These are phyloP conservation scores for Galerucella calmariensis DNA, from an alignment of 2,888 invertebrate genomes.

Conservation along the genomic window DNA sequence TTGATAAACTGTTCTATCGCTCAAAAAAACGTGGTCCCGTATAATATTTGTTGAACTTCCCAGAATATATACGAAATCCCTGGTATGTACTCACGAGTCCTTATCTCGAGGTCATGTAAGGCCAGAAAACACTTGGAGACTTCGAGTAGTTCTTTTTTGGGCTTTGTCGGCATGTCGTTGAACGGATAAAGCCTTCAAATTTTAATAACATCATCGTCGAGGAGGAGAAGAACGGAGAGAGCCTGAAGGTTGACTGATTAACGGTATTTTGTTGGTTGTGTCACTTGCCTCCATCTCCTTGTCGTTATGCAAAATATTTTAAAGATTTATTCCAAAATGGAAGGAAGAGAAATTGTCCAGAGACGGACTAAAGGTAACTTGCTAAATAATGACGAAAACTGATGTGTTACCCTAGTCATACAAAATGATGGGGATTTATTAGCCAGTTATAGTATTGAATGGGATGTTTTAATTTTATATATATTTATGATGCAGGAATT, in stretches of 20 bases:
- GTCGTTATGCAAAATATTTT: constrained; percentile 9
- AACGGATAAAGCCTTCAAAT: constrained; percentile 48
- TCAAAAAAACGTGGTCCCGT: no score
- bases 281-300: neutral
- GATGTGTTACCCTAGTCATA: no score
- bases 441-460: no score
- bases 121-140: constrained; percentile 35
- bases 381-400: no score
- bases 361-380: neutral
- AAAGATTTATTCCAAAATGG: constrained; percentile 1
- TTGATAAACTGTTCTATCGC: no score
- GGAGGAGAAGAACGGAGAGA: constrained; percentile 8
- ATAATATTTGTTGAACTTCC: no score
- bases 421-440: no score
- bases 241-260: constrained; percentile 15
- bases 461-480: no score
- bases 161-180: constrained; percentile 46
- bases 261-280: constrained; percentile 15
- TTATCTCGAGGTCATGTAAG: constrained; percentile 50
- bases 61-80: neutral
- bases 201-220: constrained; percentile 47
- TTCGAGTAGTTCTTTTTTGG: constrained; percentile 32
- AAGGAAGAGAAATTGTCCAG: neutral
- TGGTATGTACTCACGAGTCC: constrained; percentile 48
- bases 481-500: no score